A percentile compares a stretch with the other conserved stretches of the same genome.
Conservation (phyloP, 2,113 vertebrate genomes). For the Engystomops pustulosus region DNA sequence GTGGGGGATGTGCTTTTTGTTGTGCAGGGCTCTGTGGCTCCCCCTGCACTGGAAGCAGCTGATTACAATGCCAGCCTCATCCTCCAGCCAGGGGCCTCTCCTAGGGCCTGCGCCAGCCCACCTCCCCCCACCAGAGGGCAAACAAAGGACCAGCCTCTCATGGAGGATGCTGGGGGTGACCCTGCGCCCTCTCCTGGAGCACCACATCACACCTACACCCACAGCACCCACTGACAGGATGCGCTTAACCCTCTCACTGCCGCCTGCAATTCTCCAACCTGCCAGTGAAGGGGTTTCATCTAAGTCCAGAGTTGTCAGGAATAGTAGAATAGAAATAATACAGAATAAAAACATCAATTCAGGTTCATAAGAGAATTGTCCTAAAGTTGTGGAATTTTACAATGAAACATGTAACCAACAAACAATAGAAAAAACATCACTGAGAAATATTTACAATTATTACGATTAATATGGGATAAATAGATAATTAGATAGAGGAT, state of each 20-base stretch:
- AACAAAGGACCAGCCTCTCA: constrained; percentile 26
- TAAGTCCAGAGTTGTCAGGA: no score
- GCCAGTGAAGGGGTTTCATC: neutral
- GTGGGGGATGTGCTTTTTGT: constrained; percentile 54
- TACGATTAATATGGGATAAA: neutral
- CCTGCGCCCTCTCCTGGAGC: neutral
- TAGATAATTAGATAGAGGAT: neutral
- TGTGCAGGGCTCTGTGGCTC: constrained; percentile 58
- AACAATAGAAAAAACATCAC: no score
- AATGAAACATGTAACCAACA: no score
- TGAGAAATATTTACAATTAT: no score
- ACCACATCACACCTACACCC: neutral
- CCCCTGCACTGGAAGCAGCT: constrained; percentile 59
- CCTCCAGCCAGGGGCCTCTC: constrained; percentile 38
- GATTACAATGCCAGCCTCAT: constrained; percentile 61
- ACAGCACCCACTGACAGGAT: neutral
- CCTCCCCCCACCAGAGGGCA: constrained; percentile 49
- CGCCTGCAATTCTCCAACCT: neutral
- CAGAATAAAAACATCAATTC: no score
- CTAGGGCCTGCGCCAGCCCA: constrained; percentile 17
- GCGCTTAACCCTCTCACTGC: neutral
- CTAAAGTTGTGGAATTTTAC: no score
- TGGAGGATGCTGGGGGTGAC: neutral
- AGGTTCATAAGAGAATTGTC: no score
- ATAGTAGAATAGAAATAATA: no score